A percentile compares a stretch with the other conserved stretches of the same genome.
phyloP scores from a whole-genome alignment of 1,140 invertebrate species.

The Musca domestica region DNA sequence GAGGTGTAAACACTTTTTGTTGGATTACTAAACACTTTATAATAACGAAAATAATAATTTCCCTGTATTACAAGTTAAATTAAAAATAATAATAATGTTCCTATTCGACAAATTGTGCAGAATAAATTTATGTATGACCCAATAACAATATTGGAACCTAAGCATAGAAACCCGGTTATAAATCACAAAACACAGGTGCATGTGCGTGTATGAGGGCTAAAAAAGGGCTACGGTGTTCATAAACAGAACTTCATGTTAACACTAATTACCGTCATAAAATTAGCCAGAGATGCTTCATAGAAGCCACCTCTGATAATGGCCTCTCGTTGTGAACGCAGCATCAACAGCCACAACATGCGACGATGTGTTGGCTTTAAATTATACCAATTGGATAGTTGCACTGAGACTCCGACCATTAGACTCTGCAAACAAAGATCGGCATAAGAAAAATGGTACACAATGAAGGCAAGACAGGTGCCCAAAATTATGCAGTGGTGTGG shows the following conservation, averaged over 20 bases:
- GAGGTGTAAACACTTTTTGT: too few relatives aligned
- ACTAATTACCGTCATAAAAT: constrained; percentile 42
- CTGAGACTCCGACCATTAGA: constrained; percentile 36
- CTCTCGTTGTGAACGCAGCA: constrained; percentile 39
- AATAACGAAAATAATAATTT: too few relatives aligned
- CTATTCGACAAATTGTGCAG: too few relatives aligned
- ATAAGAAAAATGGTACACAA: not conserved
- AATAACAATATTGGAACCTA: too few relatives aligned
- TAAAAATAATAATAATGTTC: too few relatives aligned
- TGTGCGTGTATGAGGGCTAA: too few relatives aligned
- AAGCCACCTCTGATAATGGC: constrained; percentile 47
- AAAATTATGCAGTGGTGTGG: not conserved
- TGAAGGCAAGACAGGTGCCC: not conserved
- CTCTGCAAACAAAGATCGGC: constrained; percentile 31
- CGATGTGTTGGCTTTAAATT: constrained; percentile 34
- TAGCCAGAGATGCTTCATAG: constrained; percentile 46
- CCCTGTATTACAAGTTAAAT: too few relatives aligned
- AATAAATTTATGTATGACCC: too few relatives aligned
- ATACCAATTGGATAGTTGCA: constrained; percentile 40
- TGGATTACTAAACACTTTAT: too few relatives aligned
- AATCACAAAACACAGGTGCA: not conserved
- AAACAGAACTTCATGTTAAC: not conserved
- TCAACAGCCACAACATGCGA: constrained; percentile 35
- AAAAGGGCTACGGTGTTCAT: not conserved
- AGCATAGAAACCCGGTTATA: too few relatives aligned